Percentiles rank a stretch among this genome's conserved stretches.
These are phyloP conservation scores for Petaurus breviceps DNA, from an alignment of 2,113 vertebrate species.

Conservation along the genomic window DNA sequence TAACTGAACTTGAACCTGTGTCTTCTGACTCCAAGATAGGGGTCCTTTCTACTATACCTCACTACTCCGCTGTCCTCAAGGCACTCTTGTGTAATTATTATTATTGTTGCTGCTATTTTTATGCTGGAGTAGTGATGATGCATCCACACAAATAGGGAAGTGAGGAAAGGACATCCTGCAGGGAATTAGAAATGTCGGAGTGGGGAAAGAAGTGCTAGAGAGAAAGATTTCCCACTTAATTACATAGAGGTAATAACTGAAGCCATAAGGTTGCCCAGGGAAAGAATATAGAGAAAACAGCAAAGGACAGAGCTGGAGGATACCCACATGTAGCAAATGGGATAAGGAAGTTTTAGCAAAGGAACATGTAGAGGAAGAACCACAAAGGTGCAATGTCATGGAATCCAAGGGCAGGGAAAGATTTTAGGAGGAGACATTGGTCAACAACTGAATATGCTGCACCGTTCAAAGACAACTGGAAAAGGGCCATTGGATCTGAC, in stretches of 20 bases:
- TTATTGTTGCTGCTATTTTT: background rate
- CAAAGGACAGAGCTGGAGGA: background rate
- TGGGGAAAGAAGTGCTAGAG: background rate
- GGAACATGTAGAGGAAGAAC: background rate
- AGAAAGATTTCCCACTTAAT: background rate
- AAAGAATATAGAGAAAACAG: background rate
- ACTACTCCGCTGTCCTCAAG: background rate
- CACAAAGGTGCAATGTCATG: background rate
- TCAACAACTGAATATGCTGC: background rate
- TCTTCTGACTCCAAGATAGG: background rate
- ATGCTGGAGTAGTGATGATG: background rate
- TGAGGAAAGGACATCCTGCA: background rate
- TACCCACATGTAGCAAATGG: background rate
- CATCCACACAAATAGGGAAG: background rate
- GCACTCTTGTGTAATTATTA: background rate
- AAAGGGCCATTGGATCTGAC: background rate
- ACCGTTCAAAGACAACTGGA: background rate
- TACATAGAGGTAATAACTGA: background rate
- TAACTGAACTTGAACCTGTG: background rate
- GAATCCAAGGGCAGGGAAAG: background rate
- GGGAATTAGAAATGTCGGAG: background rate
- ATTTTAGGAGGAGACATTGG: background rate
- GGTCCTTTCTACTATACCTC: background rate
- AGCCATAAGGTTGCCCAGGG: background rate
- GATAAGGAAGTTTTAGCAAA: background rate